Percentiles rank a stretch among this genome's conserved stretches.
Conservation (phyloP, 1,140 invertebrate species). For the Eufriesea mexicana region DNA sequence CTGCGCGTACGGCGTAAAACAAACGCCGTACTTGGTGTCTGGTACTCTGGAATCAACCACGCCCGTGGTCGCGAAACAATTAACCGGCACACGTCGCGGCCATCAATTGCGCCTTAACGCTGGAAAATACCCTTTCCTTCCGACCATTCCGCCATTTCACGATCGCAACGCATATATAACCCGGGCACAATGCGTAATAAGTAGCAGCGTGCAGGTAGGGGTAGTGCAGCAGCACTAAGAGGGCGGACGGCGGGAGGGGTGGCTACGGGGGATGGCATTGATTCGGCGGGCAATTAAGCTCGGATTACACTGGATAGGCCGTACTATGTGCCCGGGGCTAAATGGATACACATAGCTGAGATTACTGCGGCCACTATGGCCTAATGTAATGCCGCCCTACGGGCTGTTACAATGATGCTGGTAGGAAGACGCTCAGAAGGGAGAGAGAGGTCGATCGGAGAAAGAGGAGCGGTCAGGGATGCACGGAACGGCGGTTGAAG, state of each 20-base stretch:
- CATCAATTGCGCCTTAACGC: background rate
- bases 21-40: no score
- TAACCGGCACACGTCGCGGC: background rate
- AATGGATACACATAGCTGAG: slow-evolving; percentile 80
- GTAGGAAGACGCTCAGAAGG: slow-evolving; percentile 69
- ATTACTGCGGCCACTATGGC: slow-evolving; percentile 76
- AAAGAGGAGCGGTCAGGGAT: slow-evolving; percentile 29
- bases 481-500: background rate
- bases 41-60: background rate
- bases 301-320: slow-evolving; percentile 76
- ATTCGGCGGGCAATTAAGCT: slow-evolving; percentile 79
- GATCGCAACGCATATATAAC: background rate
- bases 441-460: slow-evolving; percentile 31
- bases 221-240: slow-evolving; percentile 18
- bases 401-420: slow-evolving; percentile 69
- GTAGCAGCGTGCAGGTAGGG: slow-evolving; percentile 35
- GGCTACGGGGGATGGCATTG: slow-evolving; percentile 71
- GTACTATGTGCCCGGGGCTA: slow-evolving; percentile 72
- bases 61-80: no score
- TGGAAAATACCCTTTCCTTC: background rate
- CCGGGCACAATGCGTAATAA: slow-evolving; percentile 58
- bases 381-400: slow-evolving; percentile 74
- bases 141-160: background rate
- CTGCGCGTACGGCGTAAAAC: no score
- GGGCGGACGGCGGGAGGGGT: slow-evolving; percentile 6